Evolutionary conservation across 2,113 vertebrate genomes (phyloP).

Genomic region (Gasterosteus nipponicus): DNA sequence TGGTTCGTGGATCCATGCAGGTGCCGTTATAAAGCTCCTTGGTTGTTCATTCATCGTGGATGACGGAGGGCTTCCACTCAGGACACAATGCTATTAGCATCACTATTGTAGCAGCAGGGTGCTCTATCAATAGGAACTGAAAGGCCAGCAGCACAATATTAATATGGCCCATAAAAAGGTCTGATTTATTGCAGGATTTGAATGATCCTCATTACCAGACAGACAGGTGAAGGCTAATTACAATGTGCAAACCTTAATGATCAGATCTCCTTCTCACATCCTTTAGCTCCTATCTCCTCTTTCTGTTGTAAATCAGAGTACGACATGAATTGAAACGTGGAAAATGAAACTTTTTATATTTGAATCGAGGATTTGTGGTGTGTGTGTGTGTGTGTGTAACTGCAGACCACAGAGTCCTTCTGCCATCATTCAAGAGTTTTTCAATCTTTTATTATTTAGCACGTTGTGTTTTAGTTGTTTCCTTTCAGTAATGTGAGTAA

Average conservation of each 20-base stretch:
- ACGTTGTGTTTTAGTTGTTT: conserved; percentile 1
- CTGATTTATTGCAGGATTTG: conserved; percentile 24
- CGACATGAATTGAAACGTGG: not conserved
- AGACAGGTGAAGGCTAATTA: conserved; percentile 5
- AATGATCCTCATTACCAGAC: conserved; percentile 27
- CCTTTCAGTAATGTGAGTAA: conserved; percentile 7
- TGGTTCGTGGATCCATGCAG: conserved; percentile 17
- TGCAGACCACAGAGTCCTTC: not conserved
- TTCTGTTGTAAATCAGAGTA: conserved; percentile 17
- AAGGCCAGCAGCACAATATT: not conserved
- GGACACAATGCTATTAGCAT: conserved; percentile 7
- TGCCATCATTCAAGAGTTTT: not conserved
- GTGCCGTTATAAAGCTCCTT: conserved; percentile 40
- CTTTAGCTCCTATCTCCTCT: not conserved
- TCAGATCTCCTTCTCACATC: not conserved
- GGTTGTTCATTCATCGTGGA: conserved; percentile 49
- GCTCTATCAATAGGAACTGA: conserved; percentile 31
- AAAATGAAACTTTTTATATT: not conserved
- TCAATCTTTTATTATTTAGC: not conserved
- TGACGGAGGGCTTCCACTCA: conserved; percentile 1
- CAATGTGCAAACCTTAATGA: conserved; percentile 19
- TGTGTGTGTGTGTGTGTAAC: not conserved
- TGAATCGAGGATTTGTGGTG: not conserved
- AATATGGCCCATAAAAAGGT: conserved; percentile 21
- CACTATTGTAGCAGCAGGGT: conserved; percentile 7